Percentiles rank a stretch among this genome's conserved stretches.
Evolutionary conservation across 2,113 vertebrate species (phyloP).

Genomic region (Zosterops pallidus): DNA sequence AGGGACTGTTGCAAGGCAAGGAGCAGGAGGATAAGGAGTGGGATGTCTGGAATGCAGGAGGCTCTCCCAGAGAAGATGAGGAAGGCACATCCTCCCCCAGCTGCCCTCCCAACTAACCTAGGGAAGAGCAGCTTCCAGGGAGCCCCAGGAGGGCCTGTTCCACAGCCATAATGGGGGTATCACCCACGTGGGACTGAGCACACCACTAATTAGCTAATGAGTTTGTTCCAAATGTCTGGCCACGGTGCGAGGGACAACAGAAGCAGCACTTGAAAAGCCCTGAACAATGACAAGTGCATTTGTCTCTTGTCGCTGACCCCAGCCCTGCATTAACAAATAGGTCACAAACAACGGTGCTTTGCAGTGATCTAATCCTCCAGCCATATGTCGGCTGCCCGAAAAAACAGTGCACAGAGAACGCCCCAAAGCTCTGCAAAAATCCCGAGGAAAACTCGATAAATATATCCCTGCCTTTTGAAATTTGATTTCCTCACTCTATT

Average conservation of each 20-base stretch:
- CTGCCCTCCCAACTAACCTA: not conserved
- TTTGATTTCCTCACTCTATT: constrained; percentile 58
- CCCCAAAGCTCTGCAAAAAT: not conserved
- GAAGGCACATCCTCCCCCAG: not conserved
- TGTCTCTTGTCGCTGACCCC: constrained; percentile 3
- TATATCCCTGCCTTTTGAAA: constrained; percentile 37
- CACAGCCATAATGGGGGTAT: not conserved
- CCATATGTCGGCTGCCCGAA: constrained; percentile 48
- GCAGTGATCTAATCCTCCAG: constrained; percentile 50
- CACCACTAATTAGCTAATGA: constrained; percentile 62
- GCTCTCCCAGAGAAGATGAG: not conserved
- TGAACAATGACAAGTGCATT: not conserved
- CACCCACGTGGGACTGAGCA: not conserved
- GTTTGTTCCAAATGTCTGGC: constrained; percentile 43
- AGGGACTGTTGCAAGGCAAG: not conserved
- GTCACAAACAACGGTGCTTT: constrained; percentile 43
- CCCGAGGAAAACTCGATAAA: constrained; percentile 35
- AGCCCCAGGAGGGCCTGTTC: constrained; percentile 14
- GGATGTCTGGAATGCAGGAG: not conserved
- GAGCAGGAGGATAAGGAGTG: not conserved
- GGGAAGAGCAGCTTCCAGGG: not conserved
- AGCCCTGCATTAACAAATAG: constrained; percentile 46
- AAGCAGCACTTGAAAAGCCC: not conserved
- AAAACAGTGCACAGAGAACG: not conserved
- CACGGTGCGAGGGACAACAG: not conserved